Conservation (phyloP, 2,888 invertebrate species). For the Acanthococcus lagerstroemiae region DNA sequence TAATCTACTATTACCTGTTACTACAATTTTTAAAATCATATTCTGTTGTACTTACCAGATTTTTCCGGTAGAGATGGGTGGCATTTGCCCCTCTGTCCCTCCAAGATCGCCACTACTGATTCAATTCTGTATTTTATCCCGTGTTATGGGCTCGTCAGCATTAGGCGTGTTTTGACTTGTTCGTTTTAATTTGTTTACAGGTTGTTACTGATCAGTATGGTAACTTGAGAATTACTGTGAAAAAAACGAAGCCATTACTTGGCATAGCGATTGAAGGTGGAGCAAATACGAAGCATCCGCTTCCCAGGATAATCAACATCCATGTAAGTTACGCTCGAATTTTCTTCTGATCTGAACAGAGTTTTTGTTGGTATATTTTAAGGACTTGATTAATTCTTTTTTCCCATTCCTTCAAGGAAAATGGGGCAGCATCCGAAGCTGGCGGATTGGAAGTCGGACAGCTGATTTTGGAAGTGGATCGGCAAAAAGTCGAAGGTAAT, state of each 20-base stretch:
- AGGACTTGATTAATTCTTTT: background rate
- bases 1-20: too few species aligned
- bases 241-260: constrained; percentile 86
- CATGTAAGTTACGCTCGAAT: constrained; percentile 84
- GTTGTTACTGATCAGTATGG: constrained; percentile 79
- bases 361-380: background rate
- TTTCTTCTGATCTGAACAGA: too few species aligned
- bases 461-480: constrained; percentile 84
- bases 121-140: too few species aligned
- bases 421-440: constrained; percentile 86
- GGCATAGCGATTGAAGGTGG: constrained; percentile 97
- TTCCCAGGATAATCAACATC: constrained; percentile 91
- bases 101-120: too few species aligned
- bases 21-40: too few species aligned
- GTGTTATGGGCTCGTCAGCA: too few species aligned
- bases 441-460: constrained; percentile 91
- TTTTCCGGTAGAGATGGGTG: too few species aligned
- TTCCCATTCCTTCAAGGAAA: constrained; percentile 53
- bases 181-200: too few species aligned
- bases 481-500: constrained; percentile 53
- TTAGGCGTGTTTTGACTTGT: too few species aligned
- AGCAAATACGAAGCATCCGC: constrained; percentile 86
- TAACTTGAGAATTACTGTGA: constrained; percentile 76
- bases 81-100: too few species aligned
- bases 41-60: too few species aligned